Evolutionary conservation across 23 tunicate species (phyloP).

Genomic region (Styela plicata): DNA sequence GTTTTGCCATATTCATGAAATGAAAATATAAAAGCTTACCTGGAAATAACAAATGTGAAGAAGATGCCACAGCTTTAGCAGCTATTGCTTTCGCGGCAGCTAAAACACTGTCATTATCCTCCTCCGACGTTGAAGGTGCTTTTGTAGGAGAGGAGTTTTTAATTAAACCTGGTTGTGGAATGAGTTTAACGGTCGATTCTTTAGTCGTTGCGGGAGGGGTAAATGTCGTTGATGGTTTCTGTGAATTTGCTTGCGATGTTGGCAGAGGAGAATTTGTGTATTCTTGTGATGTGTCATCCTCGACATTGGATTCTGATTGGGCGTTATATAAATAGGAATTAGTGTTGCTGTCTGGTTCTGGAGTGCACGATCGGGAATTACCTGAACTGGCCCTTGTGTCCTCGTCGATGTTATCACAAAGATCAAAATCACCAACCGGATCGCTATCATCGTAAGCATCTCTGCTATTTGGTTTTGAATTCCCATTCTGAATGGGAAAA

Average conservation of each 20-base stretch:
- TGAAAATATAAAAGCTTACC: conserved; percentile 31
- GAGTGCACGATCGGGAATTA: background rate
- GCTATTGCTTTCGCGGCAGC: conserved; percentile 90
- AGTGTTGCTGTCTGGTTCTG: background rate
- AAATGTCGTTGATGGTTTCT: background rate
- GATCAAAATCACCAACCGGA: background rate
- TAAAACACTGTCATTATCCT: conserved; percentile 51
- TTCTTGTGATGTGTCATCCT: background rate
- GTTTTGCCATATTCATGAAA: too few relatives aligned
- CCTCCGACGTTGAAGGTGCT: background rate
- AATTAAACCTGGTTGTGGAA: background rate
- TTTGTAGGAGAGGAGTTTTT: background rate
- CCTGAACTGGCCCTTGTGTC: background rate
- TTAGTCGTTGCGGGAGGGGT: background rate
- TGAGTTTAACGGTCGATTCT: background rate
- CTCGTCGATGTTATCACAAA: background rate
- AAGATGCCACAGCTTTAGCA: conserved; percentile 82
- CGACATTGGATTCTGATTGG: background rate
- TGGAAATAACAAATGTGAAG: conserved; percentile 76
- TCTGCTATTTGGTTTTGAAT: background rate
- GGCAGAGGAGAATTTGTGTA: background rate
- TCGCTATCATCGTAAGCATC: background rate
- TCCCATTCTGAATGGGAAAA: background rate
- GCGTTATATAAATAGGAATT: background rate
- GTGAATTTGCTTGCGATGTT: background rate